A percentile compares a stretch with the other conserved stretches of the same genome.
Evolutionary conservation across 2,113 vertebrate species (phyloP).

Genomic region (Rattus norvegicus): DNA sequence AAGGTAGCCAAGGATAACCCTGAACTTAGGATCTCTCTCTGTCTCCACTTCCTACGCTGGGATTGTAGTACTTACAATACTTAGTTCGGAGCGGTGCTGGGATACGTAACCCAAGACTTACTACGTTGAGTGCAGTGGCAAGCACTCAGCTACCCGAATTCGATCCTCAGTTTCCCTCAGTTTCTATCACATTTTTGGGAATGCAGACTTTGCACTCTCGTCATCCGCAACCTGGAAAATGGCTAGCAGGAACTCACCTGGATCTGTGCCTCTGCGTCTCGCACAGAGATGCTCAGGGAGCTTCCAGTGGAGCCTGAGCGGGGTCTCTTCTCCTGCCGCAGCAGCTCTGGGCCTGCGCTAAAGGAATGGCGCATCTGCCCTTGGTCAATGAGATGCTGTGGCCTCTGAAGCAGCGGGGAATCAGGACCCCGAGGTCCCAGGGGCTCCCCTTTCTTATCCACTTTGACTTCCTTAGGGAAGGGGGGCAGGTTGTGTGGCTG

Average conservation of each 20-base stretch:
- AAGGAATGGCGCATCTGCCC: constrained; percentile 95
- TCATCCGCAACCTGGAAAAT: accelerated
- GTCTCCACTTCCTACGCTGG: neutral
- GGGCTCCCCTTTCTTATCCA: constrained; percentile 86
- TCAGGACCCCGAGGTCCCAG: constrained; percentile 87
- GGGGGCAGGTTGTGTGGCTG: constrained; percentile 90
- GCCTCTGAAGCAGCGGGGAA: constrained; percentile 90
- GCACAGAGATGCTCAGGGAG: constrained; percentile 91
- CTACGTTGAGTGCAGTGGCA: neutral
- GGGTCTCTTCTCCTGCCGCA: constrained; percentile 94
- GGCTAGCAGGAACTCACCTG: constrained; percentile 87
- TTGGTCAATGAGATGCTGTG: constrained; percentile 95
- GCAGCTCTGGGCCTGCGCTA: constrained; percentile 95
- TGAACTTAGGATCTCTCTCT: neutral
- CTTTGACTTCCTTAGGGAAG: constrained; percentile 92
- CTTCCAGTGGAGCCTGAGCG: constrained; percentile 95
- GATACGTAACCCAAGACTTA: neutral
- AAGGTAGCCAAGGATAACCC: neutral
- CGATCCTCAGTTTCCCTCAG: neutral
- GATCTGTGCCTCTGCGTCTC: constrained; percentile 96
- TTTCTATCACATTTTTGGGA: neutral
- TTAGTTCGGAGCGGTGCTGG: neutral
- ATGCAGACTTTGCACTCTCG: neutral
- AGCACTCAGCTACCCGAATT: neutral
- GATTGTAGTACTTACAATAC: neutral